A percentile compares a stretch with the other conserved stretches of the same genome.
Conservation (phyloP, 2,797 vertebrate species). For the Poliocrania exsul region DNA sequence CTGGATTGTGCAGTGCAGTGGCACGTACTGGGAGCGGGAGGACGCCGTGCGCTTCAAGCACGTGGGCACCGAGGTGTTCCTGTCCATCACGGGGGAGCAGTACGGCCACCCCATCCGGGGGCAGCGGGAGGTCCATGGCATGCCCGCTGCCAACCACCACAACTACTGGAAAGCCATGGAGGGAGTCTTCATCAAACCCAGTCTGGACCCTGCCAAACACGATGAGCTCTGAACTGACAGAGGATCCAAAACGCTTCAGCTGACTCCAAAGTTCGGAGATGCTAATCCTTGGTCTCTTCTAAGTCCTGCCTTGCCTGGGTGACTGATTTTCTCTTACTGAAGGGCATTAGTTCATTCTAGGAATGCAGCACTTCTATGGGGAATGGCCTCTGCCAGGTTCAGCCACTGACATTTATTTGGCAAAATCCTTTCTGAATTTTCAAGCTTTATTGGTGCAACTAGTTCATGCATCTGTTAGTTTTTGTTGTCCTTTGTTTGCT, state of each 20-base stretch:
- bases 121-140: conserved; percentile 92
- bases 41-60: conserved; percentile 91
- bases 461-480: neutral
- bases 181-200: conserved; percentile 93
- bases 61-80: conserved; percentile 87
- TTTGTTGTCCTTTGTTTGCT: neutral
- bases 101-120: conserved; percentile 94
- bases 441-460: neutral
- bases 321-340: conserved; percentile 7
- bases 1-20: conserved; percentile 91
- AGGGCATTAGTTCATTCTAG: conserved; percentile 49
- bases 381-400: neutral
- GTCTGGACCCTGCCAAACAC: conserved; percentile 77
- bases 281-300: conserved; percentile 6
- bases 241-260: neutral
- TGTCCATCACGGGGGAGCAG: conserved; percentile 94
- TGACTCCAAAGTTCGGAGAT: neutral
- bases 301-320: neutral
- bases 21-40: conserved; percentile 88
- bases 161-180: conserved; percentile 96
- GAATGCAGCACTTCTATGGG: conserved; percentile 36
- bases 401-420: neutral
- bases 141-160: conserved; percentile 84
- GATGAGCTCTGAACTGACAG: conserved; percentile 87
- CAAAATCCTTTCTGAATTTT: neutral